Base-by-base conservation (phyloP, 1,140 invertebrate species). In the Eumaeus atala region DNA sequence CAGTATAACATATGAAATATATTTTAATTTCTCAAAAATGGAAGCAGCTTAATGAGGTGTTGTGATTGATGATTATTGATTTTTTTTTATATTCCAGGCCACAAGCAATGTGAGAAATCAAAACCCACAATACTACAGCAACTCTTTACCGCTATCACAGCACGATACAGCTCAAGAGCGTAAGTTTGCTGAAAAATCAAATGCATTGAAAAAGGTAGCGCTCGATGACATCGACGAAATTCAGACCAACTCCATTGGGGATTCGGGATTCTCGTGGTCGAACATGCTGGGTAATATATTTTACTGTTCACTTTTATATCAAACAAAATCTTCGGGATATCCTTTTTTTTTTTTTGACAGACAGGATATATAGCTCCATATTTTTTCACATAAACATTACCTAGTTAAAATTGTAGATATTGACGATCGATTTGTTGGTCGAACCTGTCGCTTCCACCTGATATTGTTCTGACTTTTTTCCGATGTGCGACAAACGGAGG, bases 171-270 rank as follows among this genome's bases (percentile, higher is more conserved):
- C 68, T 64, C 87, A 90, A 48, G 92, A 92, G 42, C 89, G 94
- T 49, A 96, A 96, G 87, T 95, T 94, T 73, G 94, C 93, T 0
- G 94, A 95, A 71, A 96, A 96, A 83, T 93, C 94, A 7, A 96
- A 96, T 70, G 92, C 93, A 2, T 91, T 94, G 67, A 96, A 96
- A 81, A 96, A 96, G 87, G 94, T 95, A 1, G 92, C 92, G 0
- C 71, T 94, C 2, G 94, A 95, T 72, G 93, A 95, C 70, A 83
- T 95, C 51, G 93, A 95, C 60, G 94, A 96, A 63, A 91, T 95
- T 57, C 91, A 93, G 67, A 94, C 91, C 38, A 95, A 96, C 81
- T 92, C 93, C 58, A 93, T 96, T 67, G 90, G 91, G 56, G 94
- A 91, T 54, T 89, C 89, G 53, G 93, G 93, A 48, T 96, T 96